Base-by-base conservation (phyloP, 1,140 invertebrate genomes). In the Oedothorax gibbosus region DNA sequence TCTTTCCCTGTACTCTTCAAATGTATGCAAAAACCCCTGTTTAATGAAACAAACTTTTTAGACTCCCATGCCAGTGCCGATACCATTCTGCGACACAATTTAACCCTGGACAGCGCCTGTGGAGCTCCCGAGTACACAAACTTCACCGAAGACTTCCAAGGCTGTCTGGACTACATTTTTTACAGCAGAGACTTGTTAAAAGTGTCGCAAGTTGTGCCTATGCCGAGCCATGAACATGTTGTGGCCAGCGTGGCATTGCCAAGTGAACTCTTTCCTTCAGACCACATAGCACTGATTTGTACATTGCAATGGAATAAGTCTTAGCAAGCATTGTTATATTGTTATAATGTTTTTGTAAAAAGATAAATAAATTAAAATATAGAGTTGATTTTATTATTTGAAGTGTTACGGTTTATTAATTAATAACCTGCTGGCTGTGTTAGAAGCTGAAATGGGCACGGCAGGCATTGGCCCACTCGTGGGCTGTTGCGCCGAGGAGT, bases 141-240 rank as follows among this genome's bases (percentile, higher is more conserved):
- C 89, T 98, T 93, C 87, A 96, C 96, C 0, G 91, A 90, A 0
- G 92, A 92, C 1, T 98, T 98, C 91, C 92, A 93, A 64, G 96
- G 93, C 65, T 97, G 96, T 89, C 90, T 99, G 12, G 97, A 99
- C 91, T 98, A 98, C 88, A 98, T 99, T 95, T 89, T 93, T 84
- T 86, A 86, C 64, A 83, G 78, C 73, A 87, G n/a, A 53, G 65
- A 79, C 5, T 15, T 35, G 50, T 72, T 88, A 18, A 53, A 77
- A 82, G 85, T 87, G 4, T 20, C 20, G 20, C 62, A 84, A n/a
- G 91, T 95, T 6, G 91, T 98, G 81, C 96, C 96, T 5, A 91
- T 97, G 85, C 96, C 96, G 0, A 92, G 91, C 51, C 91, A 93
- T 78, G 94, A 96, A 87, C 94, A 96, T 88, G 90, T 98, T n/a